Evolutionary conservation across 35 echinoderm and acorn worm species (phyloP).

Genomic region (Anneissia japonica): DNA sequence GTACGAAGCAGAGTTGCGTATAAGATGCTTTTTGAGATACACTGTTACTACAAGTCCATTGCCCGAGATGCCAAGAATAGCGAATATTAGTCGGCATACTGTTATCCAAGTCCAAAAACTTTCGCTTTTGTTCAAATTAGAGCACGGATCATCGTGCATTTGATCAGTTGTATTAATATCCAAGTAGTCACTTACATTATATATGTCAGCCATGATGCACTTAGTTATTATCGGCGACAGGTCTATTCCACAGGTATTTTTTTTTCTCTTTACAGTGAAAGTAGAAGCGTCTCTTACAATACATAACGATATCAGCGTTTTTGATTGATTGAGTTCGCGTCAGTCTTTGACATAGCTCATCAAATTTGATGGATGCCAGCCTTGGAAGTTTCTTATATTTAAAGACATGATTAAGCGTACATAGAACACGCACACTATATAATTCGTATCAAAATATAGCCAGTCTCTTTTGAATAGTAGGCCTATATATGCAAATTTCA

Average conservation of each 20-base stretch:
- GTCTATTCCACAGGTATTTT: not conserved
- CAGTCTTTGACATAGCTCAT: not conserved
- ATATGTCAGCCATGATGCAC: not conserved
- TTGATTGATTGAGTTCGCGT: not conserved
- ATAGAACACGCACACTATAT: not conserved
- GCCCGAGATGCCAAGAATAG: slow-evolving; percentile 60
- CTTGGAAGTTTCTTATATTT: not conserved
- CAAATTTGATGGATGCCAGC: not conserved
- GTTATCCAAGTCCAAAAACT: slow-evolving; percentile 39
- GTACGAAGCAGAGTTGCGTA: slow-evolving; percentile 63
- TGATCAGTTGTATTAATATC: not conserved
- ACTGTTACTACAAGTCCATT: slow-evolving; percentile 66
- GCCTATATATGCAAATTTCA: no score
- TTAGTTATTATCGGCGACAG: not conserved
- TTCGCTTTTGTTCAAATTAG: not conserved
- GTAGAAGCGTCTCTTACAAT: not conserved
- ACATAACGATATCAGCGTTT: not conserved
- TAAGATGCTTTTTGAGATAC: slow-evolving; percentile 46
- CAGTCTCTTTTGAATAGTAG: no score
- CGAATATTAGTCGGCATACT: slow-evolving; percentile 42
- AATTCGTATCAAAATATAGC: not conserved
- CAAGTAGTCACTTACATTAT: not conserved
- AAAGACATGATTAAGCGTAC: not conserved
- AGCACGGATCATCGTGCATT: not conserved
- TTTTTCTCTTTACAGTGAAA: not conserved